Conservation (phyloP, 2,113 vertebrate genomes). For the Prolemur simus region DNA sequence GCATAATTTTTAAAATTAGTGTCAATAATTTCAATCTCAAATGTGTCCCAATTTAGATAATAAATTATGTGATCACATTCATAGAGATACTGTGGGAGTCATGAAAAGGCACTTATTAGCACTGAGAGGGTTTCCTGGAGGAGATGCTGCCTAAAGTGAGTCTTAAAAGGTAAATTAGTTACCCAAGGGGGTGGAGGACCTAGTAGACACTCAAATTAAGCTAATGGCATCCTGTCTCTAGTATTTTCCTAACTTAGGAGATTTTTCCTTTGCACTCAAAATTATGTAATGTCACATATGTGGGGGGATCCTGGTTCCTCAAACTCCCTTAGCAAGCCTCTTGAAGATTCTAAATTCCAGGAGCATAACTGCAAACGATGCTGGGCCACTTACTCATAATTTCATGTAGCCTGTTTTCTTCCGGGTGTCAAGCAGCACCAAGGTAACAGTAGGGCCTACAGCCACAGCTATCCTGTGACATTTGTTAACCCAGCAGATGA, state of each 20-base stretch:
- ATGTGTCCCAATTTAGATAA: background rate
- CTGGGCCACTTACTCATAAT: background rate
- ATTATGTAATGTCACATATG: background rate
- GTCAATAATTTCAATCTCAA: constrained; percentile 16
- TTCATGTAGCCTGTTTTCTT: background rate
- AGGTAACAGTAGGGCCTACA: background rate
- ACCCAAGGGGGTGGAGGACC: background rate
- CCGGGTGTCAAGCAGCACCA: background rate
- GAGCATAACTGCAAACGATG: background rate
- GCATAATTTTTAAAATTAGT: background rate
- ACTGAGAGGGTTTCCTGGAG: background rate
- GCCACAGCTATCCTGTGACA: background rate
- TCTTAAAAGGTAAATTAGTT: background rate
- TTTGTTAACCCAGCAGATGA: background rate
- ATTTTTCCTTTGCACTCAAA: background rate
- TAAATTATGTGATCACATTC: background rate
- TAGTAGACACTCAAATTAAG: background rate
- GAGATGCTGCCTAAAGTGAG: background rate
- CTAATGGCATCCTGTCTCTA: background rate
- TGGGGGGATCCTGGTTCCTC: background rate
- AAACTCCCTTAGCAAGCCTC: background rate
- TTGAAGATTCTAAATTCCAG: background rate
- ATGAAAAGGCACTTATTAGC: background rate
- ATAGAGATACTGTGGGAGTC: background rate
- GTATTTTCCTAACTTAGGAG: background rate